Base-by-base conservation (phyloP, 2,888 invertebrate genomes). In the Phania funesta region DNA sequence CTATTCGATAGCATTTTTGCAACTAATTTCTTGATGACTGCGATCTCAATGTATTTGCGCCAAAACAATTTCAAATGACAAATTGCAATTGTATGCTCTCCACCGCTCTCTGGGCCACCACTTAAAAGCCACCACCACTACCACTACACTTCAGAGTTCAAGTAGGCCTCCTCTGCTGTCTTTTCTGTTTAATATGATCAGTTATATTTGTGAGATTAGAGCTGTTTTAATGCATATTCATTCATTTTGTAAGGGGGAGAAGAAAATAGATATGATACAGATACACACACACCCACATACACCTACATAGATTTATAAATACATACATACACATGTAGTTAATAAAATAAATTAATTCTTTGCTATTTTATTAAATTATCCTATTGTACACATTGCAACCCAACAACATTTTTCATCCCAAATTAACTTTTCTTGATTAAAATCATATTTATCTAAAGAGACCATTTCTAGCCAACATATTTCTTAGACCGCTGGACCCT, bases 1-100 rank as follows among this genome's bases (percentile, higher is more conserved):
- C 74, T 20, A 41, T 60, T 60, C 62, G 74, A 70, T 65, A 74
- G 52, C 82, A 82, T 82, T 82, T 82, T 78, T 22, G 35, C 52
- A 38, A 78, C 74, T 78, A 65, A 78, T 65, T 65, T 78, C 64
- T 70, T 78, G 58, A 29, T 81, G 60, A 48, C 52, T 9, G 46
- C 22, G 46, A 56, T 74, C 46, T 48, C 35, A 35, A 24, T 52
- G 46, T 50, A 22, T 62, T 64, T 56, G 70, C 56, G 41, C 56
- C 64, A 65, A 65, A 46, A 38, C 35, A 75, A 50, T 67, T 64
- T 1, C 44, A 62, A 78, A 64, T 78, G 62, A 29, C 56, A 52
- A 73, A 60, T 52, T 56, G 58, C 60, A 54, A 46, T 29, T 16
- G 44, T 68, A 56, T 75, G 67, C 74, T 68, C 80, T 68, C 48